phyloP scores from a whole-genome alignment of 2,113 vertebrate genomes.

The Peucedramus taeniatus region DNA sequence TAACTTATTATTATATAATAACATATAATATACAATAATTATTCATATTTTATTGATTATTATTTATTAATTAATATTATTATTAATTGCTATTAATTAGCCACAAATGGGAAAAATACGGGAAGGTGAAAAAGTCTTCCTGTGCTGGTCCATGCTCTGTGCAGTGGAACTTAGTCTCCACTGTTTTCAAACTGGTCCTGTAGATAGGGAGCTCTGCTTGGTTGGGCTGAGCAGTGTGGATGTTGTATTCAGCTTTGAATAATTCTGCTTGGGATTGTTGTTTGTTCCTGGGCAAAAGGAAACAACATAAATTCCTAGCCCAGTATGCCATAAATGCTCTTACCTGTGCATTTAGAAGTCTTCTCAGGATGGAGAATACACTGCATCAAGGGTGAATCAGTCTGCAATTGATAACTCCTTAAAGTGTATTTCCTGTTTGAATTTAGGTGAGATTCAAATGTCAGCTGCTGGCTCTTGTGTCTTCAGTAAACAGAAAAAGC shows the following conservation, averaged over 20 bases:
- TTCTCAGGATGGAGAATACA: not conserved
- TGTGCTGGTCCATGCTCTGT: not conserved
- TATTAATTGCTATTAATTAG: not conserved
- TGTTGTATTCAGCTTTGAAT: not conserved
- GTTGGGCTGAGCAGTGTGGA: not conserved
- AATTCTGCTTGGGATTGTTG: not conserved
- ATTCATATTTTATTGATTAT: too few relatives aligned
- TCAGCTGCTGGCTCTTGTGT: not conserved
- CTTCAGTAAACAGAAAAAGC: not conserved
- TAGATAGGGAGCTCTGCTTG: not conserved
- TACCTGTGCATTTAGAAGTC: not conserved
- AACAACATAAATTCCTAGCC: not conserved
- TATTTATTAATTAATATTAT: too few relatives aligned
- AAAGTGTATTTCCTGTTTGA: not conserved
- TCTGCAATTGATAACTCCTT: not conserved
- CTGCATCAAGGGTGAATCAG: not conserved
- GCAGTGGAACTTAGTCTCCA: not conserved
- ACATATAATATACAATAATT: too few relatives aligned
- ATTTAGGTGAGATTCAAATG: constrained; percentile 5
- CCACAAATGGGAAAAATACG: not conserved
- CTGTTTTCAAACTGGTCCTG: not conserved
- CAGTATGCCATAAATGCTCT: not conserved
- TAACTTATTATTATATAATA: too few relatives aligned
- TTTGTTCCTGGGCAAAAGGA: not conserved
- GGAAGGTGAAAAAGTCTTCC: not conserved